Percentiles rank a stretch among this genome's conserved stretches.
Conservation (phyloP, 2,888 invertebrate genomes). For the Argyresthia albistria region DNA sequence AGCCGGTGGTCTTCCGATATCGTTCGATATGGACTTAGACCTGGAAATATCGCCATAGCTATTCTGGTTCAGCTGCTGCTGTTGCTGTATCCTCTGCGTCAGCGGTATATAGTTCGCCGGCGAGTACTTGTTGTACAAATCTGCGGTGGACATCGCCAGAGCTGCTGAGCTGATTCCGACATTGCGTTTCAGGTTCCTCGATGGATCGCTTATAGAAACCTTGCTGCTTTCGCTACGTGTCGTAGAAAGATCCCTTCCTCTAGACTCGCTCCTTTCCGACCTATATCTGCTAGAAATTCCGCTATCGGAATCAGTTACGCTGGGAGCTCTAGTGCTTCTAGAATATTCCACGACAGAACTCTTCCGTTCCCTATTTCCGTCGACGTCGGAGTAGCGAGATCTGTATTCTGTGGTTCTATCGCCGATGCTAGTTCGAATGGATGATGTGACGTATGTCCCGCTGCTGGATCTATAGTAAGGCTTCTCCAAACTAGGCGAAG, state of each 20-base stretch:
- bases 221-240: slow-evolving; percentile 69
- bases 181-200: slow-evolving; percentile 40
- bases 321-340: slow-evolving; percentile 48
- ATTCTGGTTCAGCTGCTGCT: slow-evolving; percentile 28
- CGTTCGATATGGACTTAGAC: slow-evolving; percentile 73
- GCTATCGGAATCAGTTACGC: slow-evolving; percentile 60
- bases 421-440: slow-evolving; percentile 36
- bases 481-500: slow-evolving; percentile 63
- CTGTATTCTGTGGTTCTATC: slow-evolving; percentile 51
- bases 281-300: slow-evolving; percentile 48
- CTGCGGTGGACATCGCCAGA: slow-evolving; percentile 74
- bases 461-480: slow-evolving; percentile 64
- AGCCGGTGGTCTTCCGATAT: slow-evolving; percentile 66
- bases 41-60: slow-evolving; percentile 49
- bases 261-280: slow-evolving; percentile 63
- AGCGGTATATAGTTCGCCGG: slow-evolving; percentile 81
- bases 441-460: slow-evolving; percentile 51
- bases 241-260: slow-evolving; percentile 67
- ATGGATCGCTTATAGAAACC: slow-evolving; percentile 43
- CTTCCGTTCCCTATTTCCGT: slow-evolving; percentile 55
- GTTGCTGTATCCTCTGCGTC: slow-evolving; percentile 52
- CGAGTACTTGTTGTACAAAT: slow-evolving; percentile 82
- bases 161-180: slow-evolving; percentile 57
- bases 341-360: slow-evolving; percentile 48
- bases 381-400: slow-evolving; percentile 46